These are phyloP conservation scores for Aspiorhynchus laticeps DNA, from an alignment of 2,113 vertebrate genomes.

Conservation along the genomic window DNA sequence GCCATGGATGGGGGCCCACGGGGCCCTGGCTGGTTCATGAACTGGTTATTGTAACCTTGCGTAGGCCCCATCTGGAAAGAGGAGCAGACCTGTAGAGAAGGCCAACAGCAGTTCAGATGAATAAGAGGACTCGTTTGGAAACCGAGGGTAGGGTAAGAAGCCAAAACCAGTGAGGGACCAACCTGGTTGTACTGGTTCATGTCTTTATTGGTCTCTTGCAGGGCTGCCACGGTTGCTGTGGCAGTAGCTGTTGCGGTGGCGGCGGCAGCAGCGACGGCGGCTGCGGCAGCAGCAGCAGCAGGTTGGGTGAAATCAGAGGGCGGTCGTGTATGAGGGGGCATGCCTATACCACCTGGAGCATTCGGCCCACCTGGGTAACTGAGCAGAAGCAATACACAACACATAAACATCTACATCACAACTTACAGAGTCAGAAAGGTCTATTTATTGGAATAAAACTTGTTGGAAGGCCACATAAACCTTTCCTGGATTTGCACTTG, in stretches of 20 bases:
- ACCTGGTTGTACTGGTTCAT: conserved; percentile 99
- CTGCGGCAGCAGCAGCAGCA: conserved; percentile 90
- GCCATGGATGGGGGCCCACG: conserved; percentile 89
- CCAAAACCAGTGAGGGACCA: conserved; percentile 21
- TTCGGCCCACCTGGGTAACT: conserved; percentile 96
- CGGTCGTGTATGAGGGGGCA: conserved; percentile 88
- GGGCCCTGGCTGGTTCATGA: conserved; percentile 95
- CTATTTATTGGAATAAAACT: conserved; percentile 5
- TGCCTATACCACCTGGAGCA: conserved; percentile 91
- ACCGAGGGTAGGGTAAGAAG: background rate
- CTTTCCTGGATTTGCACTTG: conserved; percentile 45
- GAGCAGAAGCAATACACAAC: conserved; percentile 45
- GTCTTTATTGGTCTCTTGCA: conserved; percentile 98
- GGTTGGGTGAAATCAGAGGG: conserved; percentile 95
- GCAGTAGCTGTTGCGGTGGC: conserved; percentile 94
- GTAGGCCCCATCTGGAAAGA: conserved; percentile 99
- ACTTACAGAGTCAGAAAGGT: conserved; percentile 27
- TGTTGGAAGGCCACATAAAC: conserved; percentile 1
- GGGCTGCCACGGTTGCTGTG: conserved; percentile 93
- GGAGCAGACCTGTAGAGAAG: conserved; percentile 92
- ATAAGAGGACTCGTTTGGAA: background rate
- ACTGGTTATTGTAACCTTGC: conserved; percentile 97
- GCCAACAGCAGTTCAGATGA: conserved; percentile 51
- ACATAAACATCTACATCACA: background rate
- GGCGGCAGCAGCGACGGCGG: conserved; percentile 90